phyloP scores from a whole-genome alignment of 2,888 invertebrate species.

The Leucophenga maculata region DNA sequence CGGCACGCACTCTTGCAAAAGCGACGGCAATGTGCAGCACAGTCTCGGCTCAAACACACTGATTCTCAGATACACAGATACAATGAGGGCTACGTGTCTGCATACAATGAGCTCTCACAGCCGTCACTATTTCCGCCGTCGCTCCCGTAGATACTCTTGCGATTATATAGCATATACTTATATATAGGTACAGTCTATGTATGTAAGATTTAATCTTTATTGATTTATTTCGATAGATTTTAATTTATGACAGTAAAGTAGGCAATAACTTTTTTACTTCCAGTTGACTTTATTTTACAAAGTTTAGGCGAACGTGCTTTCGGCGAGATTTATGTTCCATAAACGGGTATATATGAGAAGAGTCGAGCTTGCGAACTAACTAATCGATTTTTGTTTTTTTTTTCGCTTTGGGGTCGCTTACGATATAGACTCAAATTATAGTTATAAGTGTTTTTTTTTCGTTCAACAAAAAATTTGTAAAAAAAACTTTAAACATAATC shows the following conservation, averaged over 20 bases:
- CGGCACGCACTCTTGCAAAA: constrained; percentile 21
- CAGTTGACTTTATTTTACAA: constrained; percentile 6
- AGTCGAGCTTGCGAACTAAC: not conserved
- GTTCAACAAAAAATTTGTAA: no score
- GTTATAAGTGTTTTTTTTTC: not conserved
- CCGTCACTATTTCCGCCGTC: not conserved
- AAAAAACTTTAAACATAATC: no score
- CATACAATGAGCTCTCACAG: constrained; percentile 23
- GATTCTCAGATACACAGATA: constrained; percentile 37
- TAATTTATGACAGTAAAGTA: constrained; percentile 65
- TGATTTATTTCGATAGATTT: constrained; percentile 69
- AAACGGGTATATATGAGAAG: not conserved
- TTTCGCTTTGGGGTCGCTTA: no score
- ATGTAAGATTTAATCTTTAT: constrained; percentile 68
- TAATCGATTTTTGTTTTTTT: constrained; percentile 18
- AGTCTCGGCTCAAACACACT: constrained; percentile 23
- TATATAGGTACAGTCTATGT: constrained; percentile 9
- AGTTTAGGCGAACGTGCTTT: no score
- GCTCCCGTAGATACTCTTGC: constrained; percentile 18
- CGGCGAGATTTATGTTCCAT: not conserved
- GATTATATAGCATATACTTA: constrained; percentile 26
- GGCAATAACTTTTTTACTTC: constrained; percentile 53
- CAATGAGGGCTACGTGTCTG: constrained; percentile 31
- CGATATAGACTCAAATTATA: constrained; percentile 11
- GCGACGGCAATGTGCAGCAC: not conserved